Base-by-base conservation (phyloP, 2,113 vertebrate species). In the Thunnus maccoyii region DNA sequence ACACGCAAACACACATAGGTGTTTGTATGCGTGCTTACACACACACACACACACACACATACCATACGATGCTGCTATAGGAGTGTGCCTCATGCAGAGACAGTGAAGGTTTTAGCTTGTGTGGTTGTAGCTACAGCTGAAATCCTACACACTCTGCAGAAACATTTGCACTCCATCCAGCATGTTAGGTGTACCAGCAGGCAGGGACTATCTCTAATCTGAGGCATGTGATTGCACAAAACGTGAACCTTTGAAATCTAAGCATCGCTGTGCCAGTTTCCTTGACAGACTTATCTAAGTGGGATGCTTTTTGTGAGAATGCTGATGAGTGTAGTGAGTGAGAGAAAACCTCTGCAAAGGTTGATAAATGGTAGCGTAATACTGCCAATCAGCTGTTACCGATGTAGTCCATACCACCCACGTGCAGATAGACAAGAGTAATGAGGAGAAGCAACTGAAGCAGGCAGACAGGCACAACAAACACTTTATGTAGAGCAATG, bases 371-470 rank as follows among this genome's bases (percentile, higher is more conserved):
- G 55, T 36, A 16, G 66, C 30, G 3, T 27, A n/a, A 75, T 62
- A 52, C 14, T 78, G 62, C 56, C 62, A 61, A 85, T 79, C 41
- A 64, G 62, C 50, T 70, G 51, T 27, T 76, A 72, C 9, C 63
- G 67, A 80, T 69, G 52, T 55, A 48, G n/a, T 66, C 18, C 20
- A 22, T 22, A 41, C 73, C 81, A 60, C 76, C 68, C 56, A 64
- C 20, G 12, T 46, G 32, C 60, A 65, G 1, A 6, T 20, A 3
- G 12, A 46, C 12, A 15, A 25, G 36, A 78, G 78, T 62, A 74
- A 81, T 73, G 52, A 80, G 72, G 47, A 68, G 36, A 54, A 30
- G n/a, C 18, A 64, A 12, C 5, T 67, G 72, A 64, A 62, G 73
- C 69, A 55, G 69, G 73, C 72, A 77, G 52, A 44, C 72, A 18